phyloP scores from a whole-genome alignment of 2,888 invertebrate species.

The Halocaridina rubra region DNA sequence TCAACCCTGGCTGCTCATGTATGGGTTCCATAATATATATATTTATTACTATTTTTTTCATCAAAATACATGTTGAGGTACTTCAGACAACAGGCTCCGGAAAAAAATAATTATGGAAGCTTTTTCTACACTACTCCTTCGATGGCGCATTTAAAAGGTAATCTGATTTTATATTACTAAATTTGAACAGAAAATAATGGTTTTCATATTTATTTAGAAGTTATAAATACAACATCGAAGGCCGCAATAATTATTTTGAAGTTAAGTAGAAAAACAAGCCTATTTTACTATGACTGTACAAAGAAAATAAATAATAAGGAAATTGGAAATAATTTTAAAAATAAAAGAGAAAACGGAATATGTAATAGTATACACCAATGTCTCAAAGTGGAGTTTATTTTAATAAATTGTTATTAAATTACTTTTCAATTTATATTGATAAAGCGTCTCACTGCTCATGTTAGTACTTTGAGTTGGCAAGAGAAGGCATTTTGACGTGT shows the following conservation, averaged over 20 bases:
- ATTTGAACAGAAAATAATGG: too few relatives aligned
- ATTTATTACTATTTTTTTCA: background rate
- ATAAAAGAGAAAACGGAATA: background rate
- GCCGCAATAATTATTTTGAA: too few relatives aligned
- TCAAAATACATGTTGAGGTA: background rate
- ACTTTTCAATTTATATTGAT: too few relatives aligned
- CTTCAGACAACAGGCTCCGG: background rate
- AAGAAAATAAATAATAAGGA: background rate
- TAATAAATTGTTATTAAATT: too few relatives aligned
- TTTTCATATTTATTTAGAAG: too few relatives aligned
- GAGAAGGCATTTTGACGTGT: too few relatives aligned
- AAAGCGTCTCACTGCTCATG: too few relatives aligned
- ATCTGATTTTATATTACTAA: too few relatives aligned
- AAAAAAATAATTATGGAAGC: background rate
- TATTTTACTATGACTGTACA: background rate
- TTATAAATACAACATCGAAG: constrained; percentile 4
- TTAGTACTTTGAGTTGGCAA: too few relatives aligned
- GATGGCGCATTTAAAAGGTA: background rate
- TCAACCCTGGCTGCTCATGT: constrained; percentile 56
- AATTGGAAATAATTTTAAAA: background rate
- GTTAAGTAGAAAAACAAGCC: too few relatives aligned
- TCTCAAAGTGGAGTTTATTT: too few relatives aligned
- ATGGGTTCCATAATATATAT: background rate
- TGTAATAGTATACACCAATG: too few relatives aligned
- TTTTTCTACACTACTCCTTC: background rate